Evolutionary conservation across 1,140 invertebrate genomes (phyloP), one percentile per base, ranked within the genome.

Genomic region (Latrodectus geometricus): DNA sequence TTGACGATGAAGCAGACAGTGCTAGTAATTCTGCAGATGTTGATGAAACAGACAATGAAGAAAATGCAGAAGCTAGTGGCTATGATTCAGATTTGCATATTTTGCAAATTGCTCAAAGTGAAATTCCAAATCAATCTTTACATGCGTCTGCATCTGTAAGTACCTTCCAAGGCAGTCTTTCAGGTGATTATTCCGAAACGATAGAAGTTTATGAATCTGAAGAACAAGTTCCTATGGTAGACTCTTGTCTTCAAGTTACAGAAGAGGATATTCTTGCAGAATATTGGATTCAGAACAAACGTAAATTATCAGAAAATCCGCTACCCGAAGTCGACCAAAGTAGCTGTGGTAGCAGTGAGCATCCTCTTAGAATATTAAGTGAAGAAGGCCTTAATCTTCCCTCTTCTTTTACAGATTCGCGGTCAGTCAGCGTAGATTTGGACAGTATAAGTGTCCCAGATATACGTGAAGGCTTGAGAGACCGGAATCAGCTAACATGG

Each of bases 341-440:
- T 70, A 77, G 74, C 49, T 73, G n/a, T 65, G 90, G 89, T 69
- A 88, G 89, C 49, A 90, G 90, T 56, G 95, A 96, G 89, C 96
- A 97, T 93, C 96, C 96, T 0, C 90, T 97, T 20, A 93, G 96
- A 88, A 95, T 97, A 89, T 92, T 97, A 9, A 97, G 96, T 90
- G 95, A 97, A 91, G 96, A 97, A 92, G 97, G 97, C 91, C 92
- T 97, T 83, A 97, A 96, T 12, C 94, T 96, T 48, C 95, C 97
- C 11, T 97, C 96, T 21, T 96, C 95, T 15, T 96, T 96, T 89
- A 95, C 95, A 0, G 89, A 88, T 86, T 83, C 88, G 15, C 70
- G 79, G n/a, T 88, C 88, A 20, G 74, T 88, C 12, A 81, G 84
- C 49, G 78, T 86, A 23, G 88, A 88, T 74, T 65, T 88, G 54